Evolutionary conservation across 1,140 invertebrate genomes (phyloP), one percentile per base, ranked within the genome.

Genomic region (Reticulitermes speratus): DNA sequence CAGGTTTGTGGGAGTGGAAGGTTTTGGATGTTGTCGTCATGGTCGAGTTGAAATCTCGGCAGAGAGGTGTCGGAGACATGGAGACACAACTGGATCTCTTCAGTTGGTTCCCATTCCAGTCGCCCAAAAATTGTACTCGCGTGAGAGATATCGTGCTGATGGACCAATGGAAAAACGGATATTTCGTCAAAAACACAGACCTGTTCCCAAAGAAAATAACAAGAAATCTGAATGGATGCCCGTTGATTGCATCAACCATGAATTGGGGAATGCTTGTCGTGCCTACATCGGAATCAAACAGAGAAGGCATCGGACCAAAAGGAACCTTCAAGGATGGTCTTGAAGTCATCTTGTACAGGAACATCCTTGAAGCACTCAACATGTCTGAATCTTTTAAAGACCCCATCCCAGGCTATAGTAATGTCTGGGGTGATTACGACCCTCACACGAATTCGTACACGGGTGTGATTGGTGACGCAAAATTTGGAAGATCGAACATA

Each of bases 121-220:
- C 25, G 9, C 65, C 65, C 14, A 30, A 30, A 1, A 25, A 14
- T 30, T 75, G 65, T 30, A 75, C 65, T 1, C 65, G 30, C 7
- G 65, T 75, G 3, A 25, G 3, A 2, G 65, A 75, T 30, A 30
- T 30, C n/a, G 65, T 75, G 2, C n/a, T 75, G n/a, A n/a, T 75
- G n/a, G 65, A 75, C n/a, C 65, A 75, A 6, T 75, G 65, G 25
- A 14, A n/a, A 12, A 30, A 75, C 14, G 65, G 65, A 16, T 9
- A 7, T 75, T 75, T 75, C n/a, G 6, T 75, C 9, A 75, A 75
- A 2, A 75, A 75, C 65, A 16, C 65, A 75, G n/a, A 75, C n/a
- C n/a, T 75, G n/a, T 75, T 75, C 12, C 65, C 65, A 75, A 30
- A 75, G 65, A 75, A 75, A 14, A 75, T 75, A 75, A n/a, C 65